A percentile compares a stretch with the other conserved stretches of the same genome.
Conservation (phyloP, 2,797 vertebrate genomes). For the Setipinna tenuifilis region DNA sequence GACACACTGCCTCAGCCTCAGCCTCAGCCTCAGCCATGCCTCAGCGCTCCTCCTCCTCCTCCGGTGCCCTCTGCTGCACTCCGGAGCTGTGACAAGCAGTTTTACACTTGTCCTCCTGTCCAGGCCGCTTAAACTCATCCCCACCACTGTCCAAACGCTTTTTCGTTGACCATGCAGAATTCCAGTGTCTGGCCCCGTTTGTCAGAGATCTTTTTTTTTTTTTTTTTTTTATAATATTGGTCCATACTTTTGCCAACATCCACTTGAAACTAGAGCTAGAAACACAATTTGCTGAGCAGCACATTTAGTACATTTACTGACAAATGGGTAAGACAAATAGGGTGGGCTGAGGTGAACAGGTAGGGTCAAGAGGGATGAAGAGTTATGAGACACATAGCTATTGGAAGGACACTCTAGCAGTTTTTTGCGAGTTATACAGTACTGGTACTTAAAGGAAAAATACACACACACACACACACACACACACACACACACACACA, state of each 20-base stretch:
- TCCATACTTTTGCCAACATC: not conserved
- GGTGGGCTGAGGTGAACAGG: not conserved
- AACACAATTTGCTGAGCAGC: not conserved
- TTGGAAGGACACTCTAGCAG: not conserved
- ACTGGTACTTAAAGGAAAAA: not conserved
- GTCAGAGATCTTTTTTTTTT: not conserved
- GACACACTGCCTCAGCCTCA: not conserved
- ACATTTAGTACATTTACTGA: not conserved
- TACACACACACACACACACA: not conserved
- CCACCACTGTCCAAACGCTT: not conserved
- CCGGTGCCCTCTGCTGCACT: not conserved
- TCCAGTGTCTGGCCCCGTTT: not conserved
- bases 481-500: not conserved
- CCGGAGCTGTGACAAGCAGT: not conserved
- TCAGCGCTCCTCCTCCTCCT: not conserved
- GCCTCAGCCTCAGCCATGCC: not conserved
- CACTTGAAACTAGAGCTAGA: not conserved
- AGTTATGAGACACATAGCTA: not conserved
- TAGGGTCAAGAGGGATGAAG: not conserved
- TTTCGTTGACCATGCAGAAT: not conserved
- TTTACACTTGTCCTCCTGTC: not conserved
- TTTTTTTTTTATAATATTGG: not conserved
- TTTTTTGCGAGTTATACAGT: not conserved
- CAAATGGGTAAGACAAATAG: not conserved
- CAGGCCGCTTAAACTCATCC: not conserved